Base-by-base conservation (phyloP, 2,888 invertebrate genomes). In the Hedychridium roseum region DNA sequence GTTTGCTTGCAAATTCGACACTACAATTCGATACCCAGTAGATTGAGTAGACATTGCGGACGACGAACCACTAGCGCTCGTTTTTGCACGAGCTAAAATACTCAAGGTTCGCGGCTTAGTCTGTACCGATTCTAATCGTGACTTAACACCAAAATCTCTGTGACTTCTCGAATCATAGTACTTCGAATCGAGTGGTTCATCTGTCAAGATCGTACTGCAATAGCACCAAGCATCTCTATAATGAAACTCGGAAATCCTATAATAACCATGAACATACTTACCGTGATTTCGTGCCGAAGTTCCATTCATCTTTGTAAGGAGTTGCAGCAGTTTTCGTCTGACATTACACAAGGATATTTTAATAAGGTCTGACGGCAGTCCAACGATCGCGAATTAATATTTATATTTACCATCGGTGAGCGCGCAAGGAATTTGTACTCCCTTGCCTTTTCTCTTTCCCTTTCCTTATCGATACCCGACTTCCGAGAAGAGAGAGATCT, bases 1-100 rank as follows among this genome's bases (percentile, higher is more conserved):
- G 58, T 89, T 88, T 16, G 85, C 83, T 68, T 94, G 90, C 54
- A 97, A 84, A 82, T 96, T 97, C 59, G 94, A 93, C 1, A 97
- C 94, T 42, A 94, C 88, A 71, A 96, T 92, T 68, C 94, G 85
- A 77, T 88, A 93, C 32, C 94, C 94, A 2, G 79, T 78, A 2
- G 85, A 80, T 67, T 60, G 82, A n/a, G n/a, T n/a, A n/a, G n/a
- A n/a, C n/a, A n/a, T n/a, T n/a, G n/a, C n/a, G n/a, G n/a, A n/a
- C 68, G 45, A 79, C 2, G 60, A 44, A 14, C 70, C 64, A 34
- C 50, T 57, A 3, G 68, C 40, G 41, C 79, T 80, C 2, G 80
- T 71, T 67, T 82, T 83, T 0, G 80, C 68, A 7, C 72, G 83
- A 57, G 76, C 66, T 36, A 80, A 61, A 47, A 73, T 73, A 6